Base-by-base conservation (phyloP, 2,888 invertebrate species). In the Papilio gigon region DNA sequence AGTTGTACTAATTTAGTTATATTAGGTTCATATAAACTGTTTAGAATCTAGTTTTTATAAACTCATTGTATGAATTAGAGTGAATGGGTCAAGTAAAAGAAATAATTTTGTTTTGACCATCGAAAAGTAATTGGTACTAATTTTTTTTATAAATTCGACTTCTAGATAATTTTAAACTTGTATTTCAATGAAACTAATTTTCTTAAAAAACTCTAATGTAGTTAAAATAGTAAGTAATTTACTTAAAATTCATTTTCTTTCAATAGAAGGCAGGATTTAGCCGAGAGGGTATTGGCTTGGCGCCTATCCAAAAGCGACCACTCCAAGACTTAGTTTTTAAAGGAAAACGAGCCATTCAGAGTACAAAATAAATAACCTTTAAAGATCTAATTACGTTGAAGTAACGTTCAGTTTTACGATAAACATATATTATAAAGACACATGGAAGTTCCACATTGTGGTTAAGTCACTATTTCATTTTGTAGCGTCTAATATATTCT, bases 271-370 rank as follows among this genome's bases (percentile, higher is more conserved):
- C 44, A 37, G 47, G 44, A 47, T 25, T 58, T 42, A 22, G 42
- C 33, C 27, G 44, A 56, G 53, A 56, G 60, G 37, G 66, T 37
- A 67, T 64, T 58, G 68, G 64, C 64, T 68, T 68, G 68, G 68
- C 68, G 64, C 59, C 22, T 59, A 40, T 68, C 68, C 68, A 68
- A 64, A 64, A 59, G 68, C 64, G 35, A 53, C 68, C 63, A 37
- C 68, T 58, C 27, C 27, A 22, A 27, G 64, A 68, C 50, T 64
- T 68, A 68, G 68, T 68, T 64, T 68, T 68, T 64, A 62, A 62
- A 68, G 5, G 44, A 59, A 42, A 62, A 62, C 56, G 58, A 37
- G 44, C 63, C 40, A 40, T 62, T 58, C 50, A 60, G 68, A 47
- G 37, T 42, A 56, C 33, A 64, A 35, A 58, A 64, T 64, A 59